These are phyloP conservation scores for Helogale parvula DNA, from an alignment of 2,113 vertebrate genomes.

Conservation along the genomic window DNA sequence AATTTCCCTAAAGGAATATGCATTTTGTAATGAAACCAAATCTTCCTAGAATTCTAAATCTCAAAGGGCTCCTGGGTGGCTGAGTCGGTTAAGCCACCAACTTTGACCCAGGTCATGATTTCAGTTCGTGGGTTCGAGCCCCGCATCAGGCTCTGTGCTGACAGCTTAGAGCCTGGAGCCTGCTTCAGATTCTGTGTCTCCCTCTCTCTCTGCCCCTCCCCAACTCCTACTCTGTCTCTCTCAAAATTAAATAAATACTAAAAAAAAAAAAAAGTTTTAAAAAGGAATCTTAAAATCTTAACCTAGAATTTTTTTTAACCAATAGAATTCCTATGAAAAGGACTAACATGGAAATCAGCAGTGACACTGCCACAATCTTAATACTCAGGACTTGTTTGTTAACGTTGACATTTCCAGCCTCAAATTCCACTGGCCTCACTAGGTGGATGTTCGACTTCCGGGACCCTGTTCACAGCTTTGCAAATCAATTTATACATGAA, in stretches of 20 bases:
- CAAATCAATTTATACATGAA: not conserved
- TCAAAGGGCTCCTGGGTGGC: not conserved
- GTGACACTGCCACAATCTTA: not conserved
- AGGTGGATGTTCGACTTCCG: not conserved
- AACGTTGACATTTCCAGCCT: not conserved
- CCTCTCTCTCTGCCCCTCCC: too few relatives aligned
- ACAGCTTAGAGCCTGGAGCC: too few relatives aligned
- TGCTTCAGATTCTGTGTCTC: too few relatives aligned
- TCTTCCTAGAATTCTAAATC: not conserved
- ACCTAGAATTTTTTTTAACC: not conserved
- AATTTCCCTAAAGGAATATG: constrained; percentile 12
- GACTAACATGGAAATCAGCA: not conserved
- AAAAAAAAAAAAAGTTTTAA: too few relatives aligned
- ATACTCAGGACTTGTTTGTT: not conserved
- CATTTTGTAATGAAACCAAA: not conserved
- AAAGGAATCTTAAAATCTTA: not conserved
- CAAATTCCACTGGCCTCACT: not conserved
- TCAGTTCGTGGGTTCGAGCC: too few relatives aligned
- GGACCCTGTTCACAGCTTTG: not conserved
- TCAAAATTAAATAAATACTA: too few relatives aligned
- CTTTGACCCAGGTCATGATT: too few relatives aligned
- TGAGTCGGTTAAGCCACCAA: too few relatives aligned
- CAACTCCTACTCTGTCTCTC: too few relatives aligned
- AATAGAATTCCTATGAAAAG: not conserved
- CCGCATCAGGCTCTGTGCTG: too few relatives aligned